Evolutionary conservation across 2,113 vertebrate genomes (phyloP).

Genomic region (western clawed frog (Xenopus tropicalis)): DNA sequence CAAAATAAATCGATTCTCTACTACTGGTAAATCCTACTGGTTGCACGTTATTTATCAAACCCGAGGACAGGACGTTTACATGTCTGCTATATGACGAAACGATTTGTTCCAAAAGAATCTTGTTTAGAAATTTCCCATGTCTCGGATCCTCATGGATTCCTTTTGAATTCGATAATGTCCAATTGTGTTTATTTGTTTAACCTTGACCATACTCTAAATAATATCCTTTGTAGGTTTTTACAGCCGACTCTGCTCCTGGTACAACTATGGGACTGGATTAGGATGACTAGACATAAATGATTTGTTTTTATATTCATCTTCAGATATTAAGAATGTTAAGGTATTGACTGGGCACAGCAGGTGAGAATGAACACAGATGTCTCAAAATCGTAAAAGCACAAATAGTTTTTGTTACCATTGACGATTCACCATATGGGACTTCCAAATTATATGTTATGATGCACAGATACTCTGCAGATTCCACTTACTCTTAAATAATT

Average conservation of each 20-base stretch:
- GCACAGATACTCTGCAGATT: background rate
- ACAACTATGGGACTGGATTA: too few relatives aligned
- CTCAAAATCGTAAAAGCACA: background rate
- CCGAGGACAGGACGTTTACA: constrained; percentile 33
- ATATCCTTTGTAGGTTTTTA: background rate
- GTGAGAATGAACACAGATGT: background rate
- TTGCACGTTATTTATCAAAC: constrained; percentile 41
- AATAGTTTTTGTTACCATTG: background rate
- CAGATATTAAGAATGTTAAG: background rate
- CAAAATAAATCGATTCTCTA: constrained; percentile 22
- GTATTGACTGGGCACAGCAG: background rate
- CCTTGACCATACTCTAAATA: constrained; percentile 17
- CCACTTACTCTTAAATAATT: background rate
- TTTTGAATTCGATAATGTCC: constrained; percentile 12
- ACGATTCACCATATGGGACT: constrained; percentile 1
- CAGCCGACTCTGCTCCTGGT: too few relatives aligned
- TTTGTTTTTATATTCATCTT: too few relatives aligned
- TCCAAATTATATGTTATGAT: background rate
- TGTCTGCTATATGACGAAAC: constrained; percentile 1
- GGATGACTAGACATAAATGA: too few relatives aligned
- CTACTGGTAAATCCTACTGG: constrained; percentile 38
- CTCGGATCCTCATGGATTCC: constrained; percentile 1
- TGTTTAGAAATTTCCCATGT: constrained; percentile 25
- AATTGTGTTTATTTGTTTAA: constrained; percentile 33
- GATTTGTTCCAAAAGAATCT: constrained; percentile 20